phyloP scores from a whole-genome alignment of 2,888 invertebrate species.

The Linnaemya tessellans region DNA sequence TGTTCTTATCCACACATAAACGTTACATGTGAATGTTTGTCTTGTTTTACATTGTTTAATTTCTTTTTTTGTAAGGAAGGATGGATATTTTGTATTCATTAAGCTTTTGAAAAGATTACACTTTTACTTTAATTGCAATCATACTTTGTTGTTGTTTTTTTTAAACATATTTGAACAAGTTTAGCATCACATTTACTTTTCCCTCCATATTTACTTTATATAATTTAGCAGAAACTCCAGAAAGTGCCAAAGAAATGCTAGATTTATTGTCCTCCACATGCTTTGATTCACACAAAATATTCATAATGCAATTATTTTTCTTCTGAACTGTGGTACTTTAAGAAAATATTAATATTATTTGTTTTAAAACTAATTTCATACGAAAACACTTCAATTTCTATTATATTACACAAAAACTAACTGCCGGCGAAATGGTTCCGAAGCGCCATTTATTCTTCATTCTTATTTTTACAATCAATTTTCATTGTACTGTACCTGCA shows the following conservation, averaged over 20 bases:
- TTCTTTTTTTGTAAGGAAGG: background rate
- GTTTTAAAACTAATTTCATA: too few species aligned
- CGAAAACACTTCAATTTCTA: background rate
- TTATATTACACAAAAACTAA: too few species aligned
- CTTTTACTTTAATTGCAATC: constrained; percentile 41
- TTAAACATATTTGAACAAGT: background rate
- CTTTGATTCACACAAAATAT: too few species aligned
- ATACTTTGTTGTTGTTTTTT: background rate
- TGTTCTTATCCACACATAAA: background rate
- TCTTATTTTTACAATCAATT: constrained; percentile 42
- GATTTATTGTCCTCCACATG: too few species aligned
- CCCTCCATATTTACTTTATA: background rate
- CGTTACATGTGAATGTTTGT: background rate
- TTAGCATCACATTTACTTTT: background rate
- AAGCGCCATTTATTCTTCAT: constrained; percentile 1
- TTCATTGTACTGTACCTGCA: constrained; percentile 2
- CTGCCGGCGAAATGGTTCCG: too few species aligned
- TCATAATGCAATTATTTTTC: too few species aligned
- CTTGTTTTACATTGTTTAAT: constrained; percentile 11
- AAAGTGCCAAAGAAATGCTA: too few species aligned
- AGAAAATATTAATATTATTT: too few species aligned
- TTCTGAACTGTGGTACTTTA: too few species aligned
- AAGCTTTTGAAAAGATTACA: constrained; percentile 26
- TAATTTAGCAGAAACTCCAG: too few species aligned
- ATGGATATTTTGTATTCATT: constrained; percentile 34